Conservation (phyloP, 2,797 vertebrate species). For the Ciconia nigra region DNA sequence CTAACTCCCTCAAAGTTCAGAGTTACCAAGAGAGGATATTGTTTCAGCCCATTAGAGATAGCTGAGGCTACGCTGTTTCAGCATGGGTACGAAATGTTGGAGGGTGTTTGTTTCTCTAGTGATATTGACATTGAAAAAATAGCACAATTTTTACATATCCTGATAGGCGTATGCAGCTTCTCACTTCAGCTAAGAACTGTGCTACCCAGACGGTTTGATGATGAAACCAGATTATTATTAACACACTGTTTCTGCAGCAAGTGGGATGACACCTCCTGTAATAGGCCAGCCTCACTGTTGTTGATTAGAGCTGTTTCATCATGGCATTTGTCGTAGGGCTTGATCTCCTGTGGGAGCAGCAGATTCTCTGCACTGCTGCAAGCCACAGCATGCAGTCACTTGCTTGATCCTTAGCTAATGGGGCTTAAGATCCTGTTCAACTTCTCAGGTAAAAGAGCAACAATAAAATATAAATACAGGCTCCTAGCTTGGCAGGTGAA, state of each 20-base stretch:
- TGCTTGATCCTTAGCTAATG: background rate
- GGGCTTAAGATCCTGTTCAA: background rate
- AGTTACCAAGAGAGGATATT: background rate
- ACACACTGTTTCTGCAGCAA: background rate
- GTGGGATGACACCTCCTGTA: background rate
- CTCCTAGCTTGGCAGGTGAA: background rate
- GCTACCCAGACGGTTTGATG: background rate
- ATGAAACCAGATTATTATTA: background rate
- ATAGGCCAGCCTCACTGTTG: background rate
- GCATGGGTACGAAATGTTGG: background rate
- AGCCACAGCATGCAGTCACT: background rate
- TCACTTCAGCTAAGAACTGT: background rate
- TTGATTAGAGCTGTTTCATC: background rate
- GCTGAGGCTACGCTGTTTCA: background rate
- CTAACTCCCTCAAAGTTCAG: background rate
- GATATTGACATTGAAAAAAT: background rate
- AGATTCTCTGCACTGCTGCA: background rate
- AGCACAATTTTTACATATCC: background rate
- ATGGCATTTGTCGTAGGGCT: rapidly evolving
- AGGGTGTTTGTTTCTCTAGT: background rate
- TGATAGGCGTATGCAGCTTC: background rate
- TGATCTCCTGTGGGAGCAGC: background rate
- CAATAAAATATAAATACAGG: background rate
- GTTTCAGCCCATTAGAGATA: background rate
- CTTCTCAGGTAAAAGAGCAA: background rate